A percentile compares a stretch with the other conserved stretches of the same genome.
phyloP scores from a whole-genome alignment of 2,797 vertebrate species.

The Argyrosomus regius region DNA sequence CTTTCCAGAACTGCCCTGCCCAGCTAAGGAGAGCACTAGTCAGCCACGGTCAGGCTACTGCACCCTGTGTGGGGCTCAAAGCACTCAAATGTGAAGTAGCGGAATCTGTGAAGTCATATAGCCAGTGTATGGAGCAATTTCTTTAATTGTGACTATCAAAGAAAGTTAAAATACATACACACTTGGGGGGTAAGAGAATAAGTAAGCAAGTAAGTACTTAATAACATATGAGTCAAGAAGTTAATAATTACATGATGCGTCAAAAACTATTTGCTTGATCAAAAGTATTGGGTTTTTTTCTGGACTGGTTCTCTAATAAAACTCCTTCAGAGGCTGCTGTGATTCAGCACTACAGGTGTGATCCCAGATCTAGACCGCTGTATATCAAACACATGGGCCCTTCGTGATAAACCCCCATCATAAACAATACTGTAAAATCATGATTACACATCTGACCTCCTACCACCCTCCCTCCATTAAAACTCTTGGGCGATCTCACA shows the following conservation, averaged over 20 bases:
- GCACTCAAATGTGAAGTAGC: constrained; percentile 42
- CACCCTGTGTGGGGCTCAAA: constrained; percentile 60
- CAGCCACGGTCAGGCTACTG: constrained; percentile 70
- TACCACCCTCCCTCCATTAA: constrained; percentile 20
- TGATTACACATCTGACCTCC: constrained; percentile 46
- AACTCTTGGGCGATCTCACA: constrained; percentile 37
- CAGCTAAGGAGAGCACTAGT: constrained; percentile 74
- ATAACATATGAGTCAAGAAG: constrained; percentile 60
- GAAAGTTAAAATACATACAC: constrained; percentile 45
- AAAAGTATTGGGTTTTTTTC: constrained; percentile 60
- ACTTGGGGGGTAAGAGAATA: constrained; percentile 1
- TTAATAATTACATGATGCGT: constrained; percentile 53
- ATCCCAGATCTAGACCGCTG: constrained; percentile 37
- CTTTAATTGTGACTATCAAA: constrained; percentile 67
- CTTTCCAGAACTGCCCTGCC: constrained; percentile 86
- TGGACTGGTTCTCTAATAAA: constrained; percentile 60
- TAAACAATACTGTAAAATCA: constrained; percentile 47
- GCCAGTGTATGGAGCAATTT: constrained; percentile 13
- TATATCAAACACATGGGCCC: constrained; percentile 52
- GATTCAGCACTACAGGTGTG: constrained; percentile 73
- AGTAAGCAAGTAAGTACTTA: constrained; percentile 6
- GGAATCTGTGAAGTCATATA: constrained; percentile 38
- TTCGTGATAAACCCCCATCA: constrained; percentile 50
- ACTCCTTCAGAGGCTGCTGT: constrained; percentile 55
- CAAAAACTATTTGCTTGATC: constrained; percentile 43